These are phyloP conservation scores for Lasiurus borealis DNA, from an alignment of 2,113 vertebrate species.

Conservation along the genomic window DNA sequence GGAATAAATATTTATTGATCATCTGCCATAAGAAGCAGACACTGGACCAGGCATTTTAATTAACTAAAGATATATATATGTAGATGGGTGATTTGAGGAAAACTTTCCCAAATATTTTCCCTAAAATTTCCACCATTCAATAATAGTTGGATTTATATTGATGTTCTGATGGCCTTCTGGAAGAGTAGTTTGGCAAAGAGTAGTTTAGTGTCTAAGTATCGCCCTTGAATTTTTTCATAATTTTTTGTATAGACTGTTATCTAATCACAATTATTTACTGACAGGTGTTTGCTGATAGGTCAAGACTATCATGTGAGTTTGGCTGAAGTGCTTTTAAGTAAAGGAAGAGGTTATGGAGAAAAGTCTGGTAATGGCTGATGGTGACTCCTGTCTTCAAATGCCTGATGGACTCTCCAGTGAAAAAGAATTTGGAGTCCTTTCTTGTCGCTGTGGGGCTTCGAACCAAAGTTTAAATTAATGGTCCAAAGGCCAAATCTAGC, in stretches of 20 bases:
- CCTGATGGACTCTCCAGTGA: neutral
- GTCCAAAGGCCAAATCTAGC: neutral
- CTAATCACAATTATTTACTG: neutral
- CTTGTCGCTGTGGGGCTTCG: neutral
- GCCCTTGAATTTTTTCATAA: neutral
- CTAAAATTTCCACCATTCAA: neutral
- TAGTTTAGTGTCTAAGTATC: neutral
- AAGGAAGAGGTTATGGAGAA: neutral
- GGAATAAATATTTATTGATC: neutral
- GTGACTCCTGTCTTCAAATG: neutral
- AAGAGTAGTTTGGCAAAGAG: neutral
- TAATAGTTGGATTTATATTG: neutral
- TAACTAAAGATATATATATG: neutral
- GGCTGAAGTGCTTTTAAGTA: neutral
- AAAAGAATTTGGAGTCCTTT: neutral
- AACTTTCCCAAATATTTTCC: neutral
- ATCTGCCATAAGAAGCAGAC: neutral
- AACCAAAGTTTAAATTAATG: neutral
- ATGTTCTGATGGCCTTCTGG: neutral
- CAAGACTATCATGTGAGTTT: neutral
- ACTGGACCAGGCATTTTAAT: neutral
- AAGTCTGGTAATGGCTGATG: neutral
- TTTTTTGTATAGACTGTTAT: neutral
- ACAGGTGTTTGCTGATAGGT: neutral
- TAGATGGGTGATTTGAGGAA: neutral